A percentile compares a stretch with the other conserved stretches of the same genome.
Evolutionary conservation across 2,888 invertebrate genomes (phyloP).

Genomic region (Heliconius cydno): DNA sequence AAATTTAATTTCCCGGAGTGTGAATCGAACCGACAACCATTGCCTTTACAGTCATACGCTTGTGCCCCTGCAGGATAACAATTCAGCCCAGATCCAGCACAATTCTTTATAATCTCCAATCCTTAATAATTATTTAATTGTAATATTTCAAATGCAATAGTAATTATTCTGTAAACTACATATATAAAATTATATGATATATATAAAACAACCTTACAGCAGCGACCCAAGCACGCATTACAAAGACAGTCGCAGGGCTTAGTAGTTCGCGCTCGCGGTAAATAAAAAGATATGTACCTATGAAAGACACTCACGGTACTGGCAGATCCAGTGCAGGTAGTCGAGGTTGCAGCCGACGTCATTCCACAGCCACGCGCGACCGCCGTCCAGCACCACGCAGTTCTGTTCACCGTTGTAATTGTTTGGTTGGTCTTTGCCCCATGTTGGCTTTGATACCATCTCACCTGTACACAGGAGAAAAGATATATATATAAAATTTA

Average conservation of each 20-base stretch:
- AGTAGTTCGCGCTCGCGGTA: slow-evolving; percentile 54
- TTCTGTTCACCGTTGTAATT: slow-evolving; percentile 98
- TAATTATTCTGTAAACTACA: not conserved
- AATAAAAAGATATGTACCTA: slow-evolving; percentile 80
- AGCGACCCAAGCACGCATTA: slow-evolving; percentile 1
- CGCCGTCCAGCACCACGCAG: slow-evolving; percentile 96
- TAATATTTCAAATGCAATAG: not conserved
- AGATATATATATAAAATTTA: not conserved
- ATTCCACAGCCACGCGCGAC: slow-evolving; percentile 95
- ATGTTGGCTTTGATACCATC: slow-evolving; percentile 89
- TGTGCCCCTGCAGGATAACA: no score
- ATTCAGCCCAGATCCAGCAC: no score
- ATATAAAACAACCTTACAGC: not conserved
- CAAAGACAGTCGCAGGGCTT: slow-evolving; percentile 16
- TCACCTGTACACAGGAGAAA: slow-evolving; percentile 85
- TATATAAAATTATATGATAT: not conserved
- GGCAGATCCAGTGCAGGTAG: slow-evolving; percentile 96
- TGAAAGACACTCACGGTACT: slow-evolving; percentile 89
- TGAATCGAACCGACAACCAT: no score
- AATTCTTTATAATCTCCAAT: no score
- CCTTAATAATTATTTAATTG: not conserved
- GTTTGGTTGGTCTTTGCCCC: slow-evolving; percentile 97
- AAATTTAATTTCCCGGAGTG: no score
- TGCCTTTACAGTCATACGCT: no score
- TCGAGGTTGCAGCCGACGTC: slow-evolving; percentile 97